A percentile compares a stretch with the other conserved stretches of the same genome.
Conservation (phyloP, 2,113 vertebrate genomes). For the Nannobrachium achirus region DNA sequence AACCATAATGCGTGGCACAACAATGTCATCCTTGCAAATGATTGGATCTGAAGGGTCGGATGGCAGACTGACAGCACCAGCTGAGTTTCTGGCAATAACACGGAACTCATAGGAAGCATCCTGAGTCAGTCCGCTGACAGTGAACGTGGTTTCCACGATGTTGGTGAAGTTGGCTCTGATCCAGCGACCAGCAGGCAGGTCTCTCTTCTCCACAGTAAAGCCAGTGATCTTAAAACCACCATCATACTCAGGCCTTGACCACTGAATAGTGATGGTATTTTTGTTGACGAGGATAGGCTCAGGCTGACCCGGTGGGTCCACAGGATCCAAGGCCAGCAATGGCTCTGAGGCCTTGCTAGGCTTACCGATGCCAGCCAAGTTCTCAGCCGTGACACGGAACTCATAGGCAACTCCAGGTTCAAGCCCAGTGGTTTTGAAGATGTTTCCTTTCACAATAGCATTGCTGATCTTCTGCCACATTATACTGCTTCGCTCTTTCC, state of each 20-base stretch:
- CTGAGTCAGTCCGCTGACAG: slow-evolving; percentile 93
- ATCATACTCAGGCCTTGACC: slow-evolving; percentile 96
- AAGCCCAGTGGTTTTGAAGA: slow-evolving; percentile 92
- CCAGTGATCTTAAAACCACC: slow-evolving; percentile 98
- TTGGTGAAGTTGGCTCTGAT: slow-evolving; percentile 97
- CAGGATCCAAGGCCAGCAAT: slow-evolving; percentile 91
- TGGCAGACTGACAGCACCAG: slow-evolving; percentile 90
- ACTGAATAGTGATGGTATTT: slow-evolving; percentile 90
- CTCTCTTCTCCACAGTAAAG: slow-evolving; percentile 94
- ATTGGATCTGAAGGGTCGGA: slow-evolving; percentile 94
- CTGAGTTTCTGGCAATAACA: slow-evolving; percentile 92
- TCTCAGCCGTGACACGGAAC: slow-evolving; percentile 96
- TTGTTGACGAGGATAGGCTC: slow-evolving; percentile 89
- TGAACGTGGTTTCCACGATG: slow-evolving; percentile 94
- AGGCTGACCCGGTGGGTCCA: slow-evolving; percentile 95
- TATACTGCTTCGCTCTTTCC: slow-evolving; percentile 95
- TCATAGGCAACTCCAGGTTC: slow-evolving; percentile 95
- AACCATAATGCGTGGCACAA: slow-evolving; percentile 94
- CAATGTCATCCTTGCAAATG: slow-evolving; percentile 92
- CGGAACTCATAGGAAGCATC: slow-evolving; percentile 95
- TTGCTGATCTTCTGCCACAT: slow-evolving; percentile 94
- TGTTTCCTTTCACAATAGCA: slow-evolving; percentile 88
- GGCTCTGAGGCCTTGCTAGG: slow-evolving; percentile 95
- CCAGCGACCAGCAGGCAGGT: slow-evolving; percentile 93
- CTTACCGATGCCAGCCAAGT: slow-evolving; percentile 95